A percentile compares a stretch with the other conserved stretches of the same genome.
Conservation (phyloP, 37 sponge, comb jelly and placozoan species). For the Corticium candelabrum region DNA sequence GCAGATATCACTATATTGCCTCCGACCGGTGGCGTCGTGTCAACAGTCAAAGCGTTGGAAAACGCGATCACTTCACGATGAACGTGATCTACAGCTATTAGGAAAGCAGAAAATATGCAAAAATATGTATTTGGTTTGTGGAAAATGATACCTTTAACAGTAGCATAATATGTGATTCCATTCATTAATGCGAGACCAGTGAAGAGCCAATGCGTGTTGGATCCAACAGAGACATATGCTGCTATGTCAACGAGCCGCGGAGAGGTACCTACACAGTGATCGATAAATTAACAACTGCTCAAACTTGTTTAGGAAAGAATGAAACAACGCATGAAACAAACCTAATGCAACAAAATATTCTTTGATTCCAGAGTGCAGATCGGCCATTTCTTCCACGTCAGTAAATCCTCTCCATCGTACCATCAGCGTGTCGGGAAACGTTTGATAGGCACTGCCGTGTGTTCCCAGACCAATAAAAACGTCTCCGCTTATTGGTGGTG, state of each 20-base stretch:
- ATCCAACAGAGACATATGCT: background rate
- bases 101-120: background rate
- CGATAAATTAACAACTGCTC: background rate
- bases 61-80: conserved; percentile 11
- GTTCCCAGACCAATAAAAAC: background rate
- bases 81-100: conserved; percentile 24
- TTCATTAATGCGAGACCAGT: background rate
- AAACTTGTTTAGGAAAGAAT: background rate
- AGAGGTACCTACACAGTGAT: background rate
- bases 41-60: conserved; percentile 36
- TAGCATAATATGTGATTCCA: background rate
- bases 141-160: background rate
- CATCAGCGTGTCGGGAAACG: conserved; percentile 18
- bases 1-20: conserved; percentile 11
- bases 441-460: background rate
- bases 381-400: conserved; percentile 23
- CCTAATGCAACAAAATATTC: conserved; percentile 63
- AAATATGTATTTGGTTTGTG: background rate
- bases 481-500: background rate
- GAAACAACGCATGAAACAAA: conserved; percentile 16
- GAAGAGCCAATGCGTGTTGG: background rate
- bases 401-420: conserved; percentile 44
- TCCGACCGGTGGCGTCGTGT: conserved; percentile 49
- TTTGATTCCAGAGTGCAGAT: conserved; percentile 28
- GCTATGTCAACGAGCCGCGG: background rate